Percentiles rank a stretch among this genome's conserved stretches.
phyloP scores from a whole-genome alignment of 2,888 invertebrate species.

The Drosophila paramelanica region DNA sequence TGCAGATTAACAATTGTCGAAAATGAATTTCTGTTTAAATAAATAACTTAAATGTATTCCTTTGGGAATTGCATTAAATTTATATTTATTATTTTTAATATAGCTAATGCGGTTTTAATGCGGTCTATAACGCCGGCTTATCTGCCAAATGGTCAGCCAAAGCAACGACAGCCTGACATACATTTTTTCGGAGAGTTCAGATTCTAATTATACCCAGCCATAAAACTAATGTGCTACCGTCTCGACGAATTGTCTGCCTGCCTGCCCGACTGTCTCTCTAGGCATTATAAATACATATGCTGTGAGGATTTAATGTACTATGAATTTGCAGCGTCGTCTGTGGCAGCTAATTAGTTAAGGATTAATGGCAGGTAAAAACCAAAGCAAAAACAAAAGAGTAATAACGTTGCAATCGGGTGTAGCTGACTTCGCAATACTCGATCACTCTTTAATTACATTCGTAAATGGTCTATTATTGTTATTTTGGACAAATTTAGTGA shows the following conservation, averaged over 20 bases:
- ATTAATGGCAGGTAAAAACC: conserved; percentile 56
- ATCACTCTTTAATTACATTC: too few relatives aligned
- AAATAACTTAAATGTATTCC: not conserved
- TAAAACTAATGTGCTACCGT: conserved; percentile 63
- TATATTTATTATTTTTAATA: conserved; percentile 62
- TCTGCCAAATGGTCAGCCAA: conserved; percentile 43
- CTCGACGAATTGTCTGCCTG: conserved; percentile 65
- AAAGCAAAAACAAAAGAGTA: too few relatives aligned
- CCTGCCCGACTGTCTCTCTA: conserved; percentile 10
- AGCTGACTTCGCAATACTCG: too few relatives aligned
- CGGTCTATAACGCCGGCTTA: conserved; percentile 53
- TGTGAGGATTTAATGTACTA: conserved; percentile 35
- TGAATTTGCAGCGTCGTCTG: conserved; percentile 20
- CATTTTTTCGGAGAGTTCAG: conserved; percentile 41
- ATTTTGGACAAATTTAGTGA: too few relatives aligned
- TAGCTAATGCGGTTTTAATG: conserved; percentile 40
- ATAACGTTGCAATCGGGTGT: too few relatives aligned
- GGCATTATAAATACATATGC: conserved; percentile 13
- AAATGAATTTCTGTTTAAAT: not conserved
- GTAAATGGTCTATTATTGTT: too few relatives aligned
- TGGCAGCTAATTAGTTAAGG: conserved; percentile 70
- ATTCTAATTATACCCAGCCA: conserved; percentile 58
- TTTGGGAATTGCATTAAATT: conserved; percentile 67
- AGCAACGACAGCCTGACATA: conserved; percentile 25
- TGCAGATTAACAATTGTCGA: not conserved